Percentiles rank a stretch among this genome's conserved stretches.
phyloP scores from a whole-genome alignment of 2,888 invertebrate genomes.

The Volucella zonaria region DNA sequence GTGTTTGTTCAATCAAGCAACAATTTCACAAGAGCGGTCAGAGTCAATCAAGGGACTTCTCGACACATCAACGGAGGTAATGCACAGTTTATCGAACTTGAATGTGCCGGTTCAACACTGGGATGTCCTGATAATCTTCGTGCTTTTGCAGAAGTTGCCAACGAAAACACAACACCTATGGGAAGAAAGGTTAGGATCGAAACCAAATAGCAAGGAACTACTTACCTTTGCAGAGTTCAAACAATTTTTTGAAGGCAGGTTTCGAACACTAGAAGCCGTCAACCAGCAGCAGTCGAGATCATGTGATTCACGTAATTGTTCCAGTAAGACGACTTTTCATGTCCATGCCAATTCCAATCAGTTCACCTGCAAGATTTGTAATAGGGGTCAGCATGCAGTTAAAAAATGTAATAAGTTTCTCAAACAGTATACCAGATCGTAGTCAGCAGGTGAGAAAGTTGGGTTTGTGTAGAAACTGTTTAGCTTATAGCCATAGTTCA shows the following conservation, averaged over 20 bases:
- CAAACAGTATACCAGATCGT: neutral
- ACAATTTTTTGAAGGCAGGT: too few species aligned
- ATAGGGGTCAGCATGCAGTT: neutral
- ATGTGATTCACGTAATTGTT: neutral
- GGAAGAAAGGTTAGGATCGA: too few species aligned
- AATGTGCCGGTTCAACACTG: neutral
- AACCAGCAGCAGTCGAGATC: too few species aligned
- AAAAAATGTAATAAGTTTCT: neutral
- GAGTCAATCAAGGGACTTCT: conserved; percentile 4
- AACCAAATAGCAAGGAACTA: too few species aligned
- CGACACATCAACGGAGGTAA: conserved; percentile 1
- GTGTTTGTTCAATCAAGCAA: conserved; percentile 10
- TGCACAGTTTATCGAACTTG: conserved; percentile 1
- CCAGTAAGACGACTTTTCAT: neutral
- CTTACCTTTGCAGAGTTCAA: too few species aligned
- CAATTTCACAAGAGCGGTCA: neutral
- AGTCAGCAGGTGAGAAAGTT: too few species aligned
- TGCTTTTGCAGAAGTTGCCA: conserved; percentile 14
- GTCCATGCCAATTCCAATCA: neutral
- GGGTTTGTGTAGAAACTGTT: neutral
- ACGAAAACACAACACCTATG: neutral
- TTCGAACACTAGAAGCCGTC: neutral
- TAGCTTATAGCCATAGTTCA: neutral
- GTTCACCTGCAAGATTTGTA: neutral
- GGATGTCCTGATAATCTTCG: conserved; percentile 5